Evolutionary conservation across 2,888 invertebrate genomes (phyloP).

Genomic region (Agonopterix arenella): DNA sequence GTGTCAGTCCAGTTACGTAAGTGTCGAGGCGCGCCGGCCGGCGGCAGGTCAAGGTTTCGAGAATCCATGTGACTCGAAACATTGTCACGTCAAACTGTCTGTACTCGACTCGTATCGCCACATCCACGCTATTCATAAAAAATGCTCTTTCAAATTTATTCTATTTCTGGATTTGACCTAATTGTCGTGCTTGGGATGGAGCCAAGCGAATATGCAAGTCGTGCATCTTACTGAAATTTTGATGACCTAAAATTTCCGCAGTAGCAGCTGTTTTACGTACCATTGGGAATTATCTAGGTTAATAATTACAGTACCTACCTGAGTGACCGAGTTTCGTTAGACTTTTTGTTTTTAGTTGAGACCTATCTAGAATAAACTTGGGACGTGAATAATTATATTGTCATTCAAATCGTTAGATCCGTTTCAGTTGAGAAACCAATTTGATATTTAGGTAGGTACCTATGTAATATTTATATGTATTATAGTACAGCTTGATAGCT

Average conservation of each 20-base stretch:
- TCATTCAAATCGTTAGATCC: too few relatives aligned
- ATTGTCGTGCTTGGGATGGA: not conserved
- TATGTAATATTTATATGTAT: too few relatives aligned
- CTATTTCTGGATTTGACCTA: not conserved
- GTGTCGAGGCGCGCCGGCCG: not conserved
- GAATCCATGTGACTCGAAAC: not conserved
- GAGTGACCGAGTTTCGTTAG: too few relatives aligned
- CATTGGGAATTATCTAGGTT: too few relatives aligned
- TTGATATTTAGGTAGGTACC: too few relatives aligned
- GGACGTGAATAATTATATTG: too few relatives aligned
- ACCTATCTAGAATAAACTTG: too few relatives aligned
- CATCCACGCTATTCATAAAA: not conserved
- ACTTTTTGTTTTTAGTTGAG: too few relatives aligned
- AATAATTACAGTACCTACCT: too few relatives aligned
- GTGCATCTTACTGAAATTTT: not conserved
- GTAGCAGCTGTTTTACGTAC: not conserved
- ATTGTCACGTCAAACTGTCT: not conserved
- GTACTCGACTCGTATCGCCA: not conserved
- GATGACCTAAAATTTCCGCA: not conserved
- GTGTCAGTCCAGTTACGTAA: conserved; percentile 8
- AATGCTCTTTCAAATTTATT: not conserved
- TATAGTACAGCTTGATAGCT: too few relatives aligned
- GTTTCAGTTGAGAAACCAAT: too few relatives aligned
- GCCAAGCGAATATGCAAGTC: conserved; percentile 1
- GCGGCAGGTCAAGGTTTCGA: conserved; percentile 6